Conservation (phyloP, 2,113 vertebrate genomes). For the Puffinus mauretanicus region DNA sequence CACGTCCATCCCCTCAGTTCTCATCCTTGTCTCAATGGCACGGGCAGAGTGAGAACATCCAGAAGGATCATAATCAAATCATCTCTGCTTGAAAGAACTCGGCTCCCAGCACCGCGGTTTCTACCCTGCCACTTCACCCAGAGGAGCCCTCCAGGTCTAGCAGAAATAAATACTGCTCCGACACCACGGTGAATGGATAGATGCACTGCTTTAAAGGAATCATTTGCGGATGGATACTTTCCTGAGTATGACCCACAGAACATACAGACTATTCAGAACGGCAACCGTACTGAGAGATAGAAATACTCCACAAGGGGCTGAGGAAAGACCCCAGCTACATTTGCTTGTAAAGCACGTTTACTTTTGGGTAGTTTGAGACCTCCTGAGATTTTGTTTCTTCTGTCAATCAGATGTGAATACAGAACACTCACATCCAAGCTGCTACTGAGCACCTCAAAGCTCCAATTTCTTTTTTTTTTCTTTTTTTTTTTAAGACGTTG, state of each 20-base stretch:
- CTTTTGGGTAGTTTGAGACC: not conserved
- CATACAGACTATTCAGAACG: accelerated
- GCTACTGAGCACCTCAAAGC: not conserved
- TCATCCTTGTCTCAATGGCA: not conserved
- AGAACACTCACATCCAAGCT: not conserved
- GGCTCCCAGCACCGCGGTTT: accelerated
- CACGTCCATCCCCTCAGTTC: not conserved
- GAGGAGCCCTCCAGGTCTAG: not conserved
- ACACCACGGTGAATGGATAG: accelerated
- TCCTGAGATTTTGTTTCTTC: not conserved
- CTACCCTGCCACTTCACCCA: not conserved
- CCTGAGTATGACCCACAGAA: not conserved
- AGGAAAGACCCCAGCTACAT: not conserved
- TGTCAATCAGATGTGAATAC: not conserved
- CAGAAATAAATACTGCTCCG: not conserved
- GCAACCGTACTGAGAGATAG: accelerated
- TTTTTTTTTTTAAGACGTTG: not conserved
- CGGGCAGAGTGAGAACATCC: not conserved
- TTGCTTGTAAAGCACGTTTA: not conserved
- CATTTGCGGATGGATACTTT: not conserved
- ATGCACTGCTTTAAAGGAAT: not conserved
- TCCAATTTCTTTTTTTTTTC: not conserved
- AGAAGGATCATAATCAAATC: not conserved
- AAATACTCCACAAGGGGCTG: not conserved
- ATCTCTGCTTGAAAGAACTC: not conserved